Conservation (phyloP, 2,797 vertebrate genomes). For the Notolabrus celidotus region DNA sequence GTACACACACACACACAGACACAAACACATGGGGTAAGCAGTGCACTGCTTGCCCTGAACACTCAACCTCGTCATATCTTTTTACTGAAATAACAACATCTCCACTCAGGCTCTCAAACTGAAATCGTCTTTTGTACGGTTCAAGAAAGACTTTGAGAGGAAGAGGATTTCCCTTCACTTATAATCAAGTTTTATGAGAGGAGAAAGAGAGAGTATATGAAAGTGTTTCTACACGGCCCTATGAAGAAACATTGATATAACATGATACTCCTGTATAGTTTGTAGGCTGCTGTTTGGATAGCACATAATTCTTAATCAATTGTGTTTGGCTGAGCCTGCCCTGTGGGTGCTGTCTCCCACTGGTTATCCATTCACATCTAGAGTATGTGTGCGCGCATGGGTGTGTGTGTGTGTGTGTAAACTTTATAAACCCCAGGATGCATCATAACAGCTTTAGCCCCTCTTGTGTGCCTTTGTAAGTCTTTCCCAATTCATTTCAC, state of each 20-base stretch:
- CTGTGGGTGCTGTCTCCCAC: conserved; percentile 48
- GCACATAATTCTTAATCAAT: conserved; percentile 73
- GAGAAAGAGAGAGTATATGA: not conserved
- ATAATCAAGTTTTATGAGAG: conserved; percentile 10
- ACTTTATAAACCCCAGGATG: conserved; percentile 63
- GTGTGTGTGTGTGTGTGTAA: conserved; percentile 30
- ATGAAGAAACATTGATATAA: conserved; percentile 42
- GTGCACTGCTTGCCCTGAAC: conserved; percentile 40
- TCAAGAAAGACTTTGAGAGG: not conserved
- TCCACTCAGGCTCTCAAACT: conserved; percentile 27
- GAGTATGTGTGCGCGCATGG: conserved; percentile 13
- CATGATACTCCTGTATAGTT: conserved; percentile 34
- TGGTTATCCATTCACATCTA: conserved; percentile 61
- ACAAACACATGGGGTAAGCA: conserved; percentile 25
- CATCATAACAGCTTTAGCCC: conserved; percentile 58
- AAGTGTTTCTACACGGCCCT: not conserved
- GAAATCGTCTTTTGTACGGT: conserved; percentile 21
- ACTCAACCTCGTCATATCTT: conserved; percentile 57
- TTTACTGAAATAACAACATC: conserved; percentile 47
- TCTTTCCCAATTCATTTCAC: conserved; percentile 53
- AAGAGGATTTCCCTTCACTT: conserved; percentile 14
- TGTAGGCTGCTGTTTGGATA: conserved; percentile 45
- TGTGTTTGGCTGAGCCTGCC: conserved; percentile 45
- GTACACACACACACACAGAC: conserved; percentile 21
- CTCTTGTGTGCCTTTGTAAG: conserved; percentile 31